A percentile compares a stretch with the other conserved stretches of the same genome.
Evolutionary conservation across 2,113 vertebrate species (phyloP).

Genomic region (Mellivora capensis): DNA sequence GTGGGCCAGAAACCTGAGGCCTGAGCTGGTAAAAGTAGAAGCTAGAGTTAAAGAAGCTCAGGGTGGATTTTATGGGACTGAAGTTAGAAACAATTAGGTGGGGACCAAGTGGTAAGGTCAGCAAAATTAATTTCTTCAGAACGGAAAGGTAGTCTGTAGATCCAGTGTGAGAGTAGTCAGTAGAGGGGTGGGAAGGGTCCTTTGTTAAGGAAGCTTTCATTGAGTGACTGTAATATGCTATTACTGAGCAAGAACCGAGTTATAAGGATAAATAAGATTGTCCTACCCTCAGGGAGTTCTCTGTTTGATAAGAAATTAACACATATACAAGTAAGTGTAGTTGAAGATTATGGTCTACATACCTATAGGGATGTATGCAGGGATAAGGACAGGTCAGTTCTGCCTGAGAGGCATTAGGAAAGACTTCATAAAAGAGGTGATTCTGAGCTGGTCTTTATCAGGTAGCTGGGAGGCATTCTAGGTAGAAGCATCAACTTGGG

Average conservation of each 20-base stretch:
- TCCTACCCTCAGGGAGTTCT: background rate
- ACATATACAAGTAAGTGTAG: background rate
- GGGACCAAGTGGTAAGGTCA: background rate
- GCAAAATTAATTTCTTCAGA: background rate
- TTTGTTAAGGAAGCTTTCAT: background rate
- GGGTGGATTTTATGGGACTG: background rate
- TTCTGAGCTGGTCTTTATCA: background rate
- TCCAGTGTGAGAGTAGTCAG: background rate
- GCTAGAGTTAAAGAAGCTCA: background rate
- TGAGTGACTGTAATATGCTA: background rate
- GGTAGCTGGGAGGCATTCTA: background rate
- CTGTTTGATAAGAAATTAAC: background rate
- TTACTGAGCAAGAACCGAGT: background rate
- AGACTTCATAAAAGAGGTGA: background rate
- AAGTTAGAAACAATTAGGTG: background rate
- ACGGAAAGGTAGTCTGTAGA: background rate
- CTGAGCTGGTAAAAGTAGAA: background rate
- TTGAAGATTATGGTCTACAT: background rate
- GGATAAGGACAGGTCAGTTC: background rate
- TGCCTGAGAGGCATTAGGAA: background rate
- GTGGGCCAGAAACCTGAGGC: slow-evolving; percentile 66
- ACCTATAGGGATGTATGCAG: background rate
- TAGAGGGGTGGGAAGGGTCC: background rate
- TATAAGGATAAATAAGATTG: background rate
- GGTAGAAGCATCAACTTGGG: background rate